Conservation (phyloP, 2,888 invertebrate species). For the Rotaria sp. region DNA sequence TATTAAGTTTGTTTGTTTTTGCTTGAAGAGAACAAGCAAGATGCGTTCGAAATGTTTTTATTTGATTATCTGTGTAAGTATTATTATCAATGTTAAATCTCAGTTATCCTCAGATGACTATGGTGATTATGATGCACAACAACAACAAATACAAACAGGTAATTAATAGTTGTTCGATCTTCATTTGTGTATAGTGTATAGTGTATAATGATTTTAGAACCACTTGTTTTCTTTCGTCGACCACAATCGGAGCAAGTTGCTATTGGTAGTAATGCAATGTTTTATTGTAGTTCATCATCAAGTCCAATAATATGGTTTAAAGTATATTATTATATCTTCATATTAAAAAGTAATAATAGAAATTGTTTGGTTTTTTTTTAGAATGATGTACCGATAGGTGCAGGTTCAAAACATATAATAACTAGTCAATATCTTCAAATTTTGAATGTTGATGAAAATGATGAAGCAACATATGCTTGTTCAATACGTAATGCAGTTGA, state of each 20-base stretch:
- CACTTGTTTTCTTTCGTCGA: neutral
- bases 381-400: neutral
- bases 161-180: neutral
- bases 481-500: neutral
- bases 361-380: neutral
- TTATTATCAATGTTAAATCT: neutral
- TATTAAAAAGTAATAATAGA: neutral
- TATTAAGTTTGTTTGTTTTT: no score
- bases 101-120: neutral
- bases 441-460: neutral
- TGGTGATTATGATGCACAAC: neutral
- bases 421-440: slow-evolving; percentile 25
- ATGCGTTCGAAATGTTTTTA: neutral
- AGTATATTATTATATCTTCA: neutral
- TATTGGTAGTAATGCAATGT: neutral
- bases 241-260: neutral
- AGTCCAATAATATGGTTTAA: slow-evolving; percentile 7
- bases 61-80: neutral
- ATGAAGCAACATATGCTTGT: neutral
- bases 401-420: neutral
- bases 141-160: neutral
- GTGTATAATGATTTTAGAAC: neutral
- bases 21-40: neutral
- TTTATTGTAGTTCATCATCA: neutral
- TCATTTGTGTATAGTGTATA: neutral